Conservation (phyloP, 2,797 vertebrate species). For the Alcedo quadribrachys region DNA sequence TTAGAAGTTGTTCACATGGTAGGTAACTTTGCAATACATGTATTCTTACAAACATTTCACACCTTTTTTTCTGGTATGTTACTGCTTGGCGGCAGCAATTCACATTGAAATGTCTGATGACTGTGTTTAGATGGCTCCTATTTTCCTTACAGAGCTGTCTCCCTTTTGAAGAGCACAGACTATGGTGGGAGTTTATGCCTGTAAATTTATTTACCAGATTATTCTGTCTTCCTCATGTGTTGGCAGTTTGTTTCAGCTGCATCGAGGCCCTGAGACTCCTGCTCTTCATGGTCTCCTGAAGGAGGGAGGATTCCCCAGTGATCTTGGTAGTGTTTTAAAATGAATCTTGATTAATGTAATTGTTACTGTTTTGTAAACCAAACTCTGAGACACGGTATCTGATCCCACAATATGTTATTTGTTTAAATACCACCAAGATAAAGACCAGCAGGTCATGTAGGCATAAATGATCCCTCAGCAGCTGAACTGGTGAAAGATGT, state of each 20-base stretch:
- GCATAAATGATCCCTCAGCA: neutral
- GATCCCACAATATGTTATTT: neutral
- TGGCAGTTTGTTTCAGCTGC: rapidly evolving
- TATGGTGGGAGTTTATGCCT: neutral
- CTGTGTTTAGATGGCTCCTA: neutral
- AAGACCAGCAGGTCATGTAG: neutral
- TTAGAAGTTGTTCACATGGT: neutral
- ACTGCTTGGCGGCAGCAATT: neutral
- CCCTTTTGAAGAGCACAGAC: neutral
- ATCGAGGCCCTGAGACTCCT: rapidly evolving
- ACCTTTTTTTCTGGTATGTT: neutral
- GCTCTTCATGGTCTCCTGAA: neutral
- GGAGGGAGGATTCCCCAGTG: neutral
- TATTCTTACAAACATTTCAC: neutral
- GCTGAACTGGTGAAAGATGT: rapidly evolving
- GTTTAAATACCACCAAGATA: neutral
- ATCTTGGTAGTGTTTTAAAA: neutral
- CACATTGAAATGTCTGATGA: rapidly evolving
- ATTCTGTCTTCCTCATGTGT: neutral
- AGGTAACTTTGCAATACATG: neutral
- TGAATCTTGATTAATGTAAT: neutral
- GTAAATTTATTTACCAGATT: neutral
- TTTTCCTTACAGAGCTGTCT: neutral
- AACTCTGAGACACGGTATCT: neutral
- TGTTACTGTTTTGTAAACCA: neutral